phyloP scores from a whole-genome alignment of 2,888 invertebrate species.

The Drosophila nr. perissopoda region DNA sequence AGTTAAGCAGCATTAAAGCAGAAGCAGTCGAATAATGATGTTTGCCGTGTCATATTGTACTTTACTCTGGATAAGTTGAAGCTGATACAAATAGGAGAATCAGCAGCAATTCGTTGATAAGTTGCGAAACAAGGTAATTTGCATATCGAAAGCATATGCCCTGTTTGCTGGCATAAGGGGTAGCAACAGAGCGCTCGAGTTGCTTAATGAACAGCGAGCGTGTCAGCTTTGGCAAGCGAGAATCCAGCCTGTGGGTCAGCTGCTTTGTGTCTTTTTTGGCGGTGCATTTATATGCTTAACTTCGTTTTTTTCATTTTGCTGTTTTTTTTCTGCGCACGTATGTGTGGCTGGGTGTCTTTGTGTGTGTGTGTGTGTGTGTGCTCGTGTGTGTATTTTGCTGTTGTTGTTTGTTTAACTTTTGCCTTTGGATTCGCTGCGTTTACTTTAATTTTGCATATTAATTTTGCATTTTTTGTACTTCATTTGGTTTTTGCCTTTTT shows the following conservation, averaged over 20 bases:
- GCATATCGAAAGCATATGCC: neutral
- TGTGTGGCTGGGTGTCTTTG: neutral
- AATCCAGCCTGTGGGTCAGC: constrained; percentile 2
- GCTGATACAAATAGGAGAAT: neutral
- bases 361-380: neutral
- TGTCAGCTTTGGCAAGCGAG: neutral
- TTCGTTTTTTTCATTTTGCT: constrained; percentile 34
- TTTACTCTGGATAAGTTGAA: neutral
- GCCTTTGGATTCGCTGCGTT: constrained; percentile 18
- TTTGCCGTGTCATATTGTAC: neutral
- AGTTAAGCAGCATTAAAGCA: too few relatives aligned
- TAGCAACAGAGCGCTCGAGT: neutral
- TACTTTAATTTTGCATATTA: constrained; percentile 43
- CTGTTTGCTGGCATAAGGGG: neutral
- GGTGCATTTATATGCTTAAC: constrained; percentile 55
- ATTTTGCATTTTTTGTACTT: constrained; percentile 34
- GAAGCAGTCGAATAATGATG: neutral
- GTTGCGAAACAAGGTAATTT: neutral
- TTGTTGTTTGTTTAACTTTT: constrained; percentile 31
- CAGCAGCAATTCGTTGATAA: neutral
- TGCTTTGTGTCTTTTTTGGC: constrained; percentile 29
- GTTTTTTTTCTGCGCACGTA: neutral
- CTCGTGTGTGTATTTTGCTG: constrained; percentile 25
- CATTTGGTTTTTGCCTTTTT: constrained; percentile 9
- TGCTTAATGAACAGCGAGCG: constrained; percentile 17